Evolutionary conservation across 2,113 vertebrate genomes (phyloP), one percentile per base, ranked within the genome.

Genomic region (Eonycteris spelaea): DNA sequence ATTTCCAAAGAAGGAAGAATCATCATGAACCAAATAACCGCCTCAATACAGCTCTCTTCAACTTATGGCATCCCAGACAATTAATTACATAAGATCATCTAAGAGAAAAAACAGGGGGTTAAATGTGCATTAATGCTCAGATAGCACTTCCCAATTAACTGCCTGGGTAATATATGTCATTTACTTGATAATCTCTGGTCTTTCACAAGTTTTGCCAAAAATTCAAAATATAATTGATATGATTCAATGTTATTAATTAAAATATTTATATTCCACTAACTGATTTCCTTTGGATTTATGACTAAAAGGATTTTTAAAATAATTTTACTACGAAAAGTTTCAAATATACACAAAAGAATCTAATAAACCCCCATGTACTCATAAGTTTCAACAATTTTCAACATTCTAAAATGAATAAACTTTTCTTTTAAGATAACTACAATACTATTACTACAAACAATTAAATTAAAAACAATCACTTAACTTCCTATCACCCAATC

Each of bases 201-300:
- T 63, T 38, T 57, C 55, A 65, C 12, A 75, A 65, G 24, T 61
- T 45, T 95, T 67, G 51, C 14, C 73, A 94, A 40, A 84, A 83
- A 73, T 57, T 90, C 67, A 82, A 75, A 80, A 86, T 86, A 67
- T 38, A 71, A 45, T 63, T 53, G 28, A 87, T 38, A 74, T 2
- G 6, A 78, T 18, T 86, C 38, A 71, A 45, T 48, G 65, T 93
- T 40, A 78, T 22, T 30, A 55, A 71, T 74, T 80, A 92, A n/a
- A 78, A 78, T 91, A 71, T 78, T 70, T 80, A 89, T n/a, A 94
- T 75, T 57, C 43, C 14, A 84, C 57, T 74, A 79, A 86, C 33
- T 86, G 26, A 91, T 68, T 94, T 93, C 57, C 59, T 91, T 92
- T 90, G 35, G 43, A 61, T 71, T 51, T 55, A 74, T 88, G 55